phyloP scores from a whole-genome alignment of 2,113 vertebrate genomes.

The Brachirus orientalis region DNA sequence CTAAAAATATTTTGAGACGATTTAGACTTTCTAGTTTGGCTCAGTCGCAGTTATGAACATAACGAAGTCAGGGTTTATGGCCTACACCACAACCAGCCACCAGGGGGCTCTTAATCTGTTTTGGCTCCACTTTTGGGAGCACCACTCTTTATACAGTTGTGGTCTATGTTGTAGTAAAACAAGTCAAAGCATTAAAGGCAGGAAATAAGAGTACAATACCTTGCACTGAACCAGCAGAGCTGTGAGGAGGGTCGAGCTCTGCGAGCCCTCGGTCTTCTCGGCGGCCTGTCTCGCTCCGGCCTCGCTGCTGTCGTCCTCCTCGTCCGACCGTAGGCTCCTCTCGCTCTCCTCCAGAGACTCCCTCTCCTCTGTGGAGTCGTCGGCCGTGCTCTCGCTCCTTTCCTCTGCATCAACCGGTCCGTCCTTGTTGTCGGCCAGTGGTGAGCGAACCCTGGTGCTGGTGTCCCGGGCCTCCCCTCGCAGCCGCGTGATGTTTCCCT shows the following conservation, averaged over 20 bases:
- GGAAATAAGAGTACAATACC: slow-evolving; percentile 71
- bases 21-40: too few species aligned
- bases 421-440: slow-evolving; percentile 80
- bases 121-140: too few species aligned
- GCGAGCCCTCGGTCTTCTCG: slow-evolving; percentile 54
- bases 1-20: too few species aligned
- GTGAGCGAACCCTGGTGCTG: slow-evolving; percentile 74
- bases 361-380: slow-evolving; percentile 81
- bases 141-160: too few species aligned
- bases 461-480: slow-evolving; percentile 76
- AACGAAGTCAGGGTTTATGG: too few species aligned
- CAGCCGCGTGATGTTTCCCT: slow-evolving; percentile 86
- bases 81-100: too few species aligned
- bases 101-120: too few species aligned
- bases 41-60: too few species aligned
- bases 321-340: slow-evolving; percentile 80
- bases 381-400: slow-evolving; percentile 80
- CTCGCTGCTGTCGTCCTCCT: slow-evolving; percentile 77
- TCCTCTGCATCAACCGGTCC: slow-evolving; percentile 72
- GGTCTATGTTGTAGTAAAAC: too few species aligned
- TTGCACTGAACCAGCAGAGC: slow-evolving; percentile 88
- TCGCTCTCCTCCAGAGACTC: slow-evolving; percentile 85
- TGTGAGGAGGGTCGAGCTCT: slow-evolving; percentile 48
- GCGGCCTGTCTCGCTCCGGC: slow-evolving; percentile 59
- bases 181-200: too few species aligned